Conservation (phyloP, 2,797 vertebrate genomes). For the Gallinago solitaria region DNA sequence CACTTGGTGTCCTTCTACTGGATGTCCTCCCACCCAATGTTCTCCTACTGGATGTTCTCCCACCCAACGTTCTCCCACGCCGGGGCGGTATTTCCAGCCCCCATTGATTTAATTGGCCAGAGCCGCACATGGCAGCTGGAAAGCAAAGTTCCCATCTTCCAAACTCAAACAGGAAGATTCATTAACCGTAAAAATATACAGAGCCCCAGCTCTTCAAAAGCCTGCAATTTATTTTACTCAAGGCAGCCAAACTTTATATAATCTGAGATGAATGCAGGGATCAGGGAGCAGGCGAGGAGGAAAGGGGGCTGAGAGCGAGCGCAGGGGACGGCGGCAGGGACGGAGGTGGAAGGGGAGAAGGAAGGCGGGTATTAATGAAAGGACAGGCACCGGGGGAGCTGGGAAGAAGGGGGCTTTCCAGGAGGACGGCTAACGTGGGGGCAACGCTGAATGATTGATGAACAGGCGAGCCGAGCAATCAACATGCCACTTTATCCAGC, state of each 20-base stretch:
- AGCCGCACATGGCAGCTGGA: conserved; percentile 39
- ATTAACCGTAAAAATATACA: conserved; percentile 80
- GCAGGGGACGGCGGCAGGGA: background rate
- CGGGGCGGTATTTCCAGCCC: background rate
- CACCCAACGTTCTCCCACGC: background rate
- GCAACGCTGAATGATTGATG: conserved; percentile 40
- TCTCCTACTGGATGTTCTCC: background rate
- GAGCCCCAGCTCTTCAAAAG: conserved; percentile 60
- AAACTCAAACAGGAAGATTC: conserved; percentile 78
- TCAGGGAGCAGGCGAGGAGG: conserved; percentile 40
- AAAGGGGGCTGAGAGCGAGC: conserved; percentile 1
- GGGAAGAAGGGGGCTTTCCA: background rate
- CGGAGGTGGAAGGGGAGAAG: background rate
- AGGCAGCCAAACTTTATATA: conserved; percentile 66
- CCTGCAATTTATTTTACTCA: conserved; percentile 68
- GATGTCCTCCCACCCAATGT: too few relatives aligned
- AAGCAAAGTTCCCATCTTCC: conserved; percentile 55
- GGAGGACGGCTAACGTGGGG: background rate
- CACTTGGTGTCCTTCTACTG: too few relatives aligned
- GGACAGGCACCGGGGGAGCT: background rate
- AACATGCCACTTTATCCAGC: conserved; percentile 45
- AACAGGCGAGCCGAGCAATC: conserved; percentile 19
- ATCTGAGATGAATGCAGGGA: conserved; percentile 57
- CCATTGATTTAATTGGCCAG: background rate
- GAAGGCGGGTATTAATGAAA: background rate